These are phyloP conservation scores for Melanostoma mellinum DNA, from an alignment of 2,888 invertebrate species.

Conservation along the genomic window DNA sequence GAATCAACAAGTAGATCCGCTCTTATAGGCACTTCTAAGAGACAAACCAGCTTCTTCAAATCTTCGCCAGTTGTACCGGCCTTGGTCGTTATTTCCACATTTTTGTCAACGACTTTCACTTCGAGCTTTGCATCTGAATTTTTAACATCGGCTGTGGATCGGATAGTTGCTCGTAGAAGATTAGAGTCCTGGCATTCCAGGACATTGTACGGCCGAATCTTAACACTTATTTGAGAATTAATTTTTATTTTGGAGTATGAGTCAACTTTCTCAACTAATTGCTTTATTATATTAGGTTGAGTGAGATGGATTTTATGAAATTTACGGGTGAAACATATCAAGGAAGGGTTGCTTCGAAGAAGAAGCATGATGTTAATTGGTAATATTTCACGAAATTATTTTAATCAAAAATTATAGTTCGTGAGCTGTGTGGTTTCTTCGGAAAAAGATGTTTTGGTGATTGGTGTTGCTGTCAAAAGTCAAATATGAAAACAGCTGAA, in stretches of 20 bases:
- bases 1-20: constrained; percentile 77
- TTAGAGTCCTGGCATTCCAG: constrained; percentile 67
- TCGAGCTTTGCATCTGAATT: constrained; percentile 42
- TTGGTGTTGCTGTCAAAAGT: not conserved
- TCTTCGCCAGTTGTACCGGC: constrained; percentile 19
- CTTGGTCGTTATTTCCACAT: constrained; percentile 56
- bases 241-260: constrained; percentile 66
- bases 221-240: constrained; percentile 56
- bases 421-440: too few species aligned
- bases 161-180: constrained; percentile 58
- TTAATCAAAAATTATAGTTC: too few species aligned
- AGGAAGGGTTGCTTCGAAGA: constrained; percentile 30
- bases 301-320: constrained; percentile 55
- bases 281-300: constrained; percentile 52
- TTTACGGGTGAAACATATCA: constrained; percentile 19
- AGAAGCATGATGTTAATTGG: constrained; percentile 48
- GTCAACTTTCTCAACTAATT: constrained; percentile 62
- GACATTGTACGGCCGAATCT: constrained; percentile 67
- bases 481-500: not conserved
- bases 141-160: constrained; percentile 17
- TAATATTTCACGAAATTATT: not conserved
- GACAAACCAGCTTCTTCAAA: constrained; percentile 47
- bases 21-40: constrained; percentile 78
- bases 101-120: constrained; percentile 55
- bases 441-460: too few species aligned